These are phyloP conservation scores for Hecatera dysodea DNA, from an alignment of 2,888 invertebrate genomes.

Conservation along the genomic window DNA sequence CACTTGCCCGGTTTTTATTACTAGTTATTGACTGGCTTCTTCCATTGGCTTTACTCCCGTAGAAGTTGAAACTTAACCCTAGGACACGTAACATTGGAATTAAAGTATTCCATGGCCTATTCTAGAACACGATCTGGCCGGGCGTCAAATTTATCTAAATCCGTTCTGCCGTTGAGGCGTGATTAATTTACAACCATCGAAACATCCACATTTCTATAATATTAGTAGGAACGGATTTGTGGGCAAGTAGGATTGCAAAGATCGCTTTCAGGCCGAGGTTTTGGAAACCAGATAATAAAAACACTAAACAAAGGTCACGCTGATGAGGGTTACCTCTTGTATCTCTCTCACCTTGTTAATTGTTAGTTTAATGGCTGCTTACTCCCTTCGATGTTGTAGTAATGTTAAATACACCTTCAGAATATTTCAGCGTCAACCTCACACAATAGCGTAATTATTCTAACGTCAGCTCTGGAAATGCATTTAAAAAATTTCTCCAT, in stretches of 20 bases:
- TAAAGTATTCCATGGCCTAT: background rate
- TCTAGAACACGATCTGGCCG: background rate
- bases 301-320: background rate
- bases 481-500: constrained; percentile 17
- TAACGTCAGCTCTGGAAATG: background rate
- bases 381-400: background rate
- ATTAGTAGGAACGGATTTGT: no score
- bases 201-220: background rate
- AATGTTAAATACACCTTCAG: background rate
- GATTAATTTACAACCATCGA: background rate
- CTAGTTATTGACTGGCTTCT: no score
- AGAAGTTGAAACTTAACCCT: background rate
- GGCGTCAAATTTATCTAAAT: background rate
- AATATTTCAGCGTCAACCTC: background rate
- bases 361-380: background rate
- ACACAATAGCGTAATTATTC: constrained; percentile 12
- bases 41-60: background rate
- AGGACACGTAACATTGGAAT: background rate
- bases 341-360: background rate
- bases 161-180: background rate
- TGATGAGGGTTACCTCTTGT: background rate
- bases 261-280: no score
- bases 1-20: no score
- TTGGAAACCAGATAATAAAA: background rate
- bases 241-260: no score